phyloP scores from a whole-genome alignment of 1,140 invertebrate genomes.

The Megathymus violae region DNA sequence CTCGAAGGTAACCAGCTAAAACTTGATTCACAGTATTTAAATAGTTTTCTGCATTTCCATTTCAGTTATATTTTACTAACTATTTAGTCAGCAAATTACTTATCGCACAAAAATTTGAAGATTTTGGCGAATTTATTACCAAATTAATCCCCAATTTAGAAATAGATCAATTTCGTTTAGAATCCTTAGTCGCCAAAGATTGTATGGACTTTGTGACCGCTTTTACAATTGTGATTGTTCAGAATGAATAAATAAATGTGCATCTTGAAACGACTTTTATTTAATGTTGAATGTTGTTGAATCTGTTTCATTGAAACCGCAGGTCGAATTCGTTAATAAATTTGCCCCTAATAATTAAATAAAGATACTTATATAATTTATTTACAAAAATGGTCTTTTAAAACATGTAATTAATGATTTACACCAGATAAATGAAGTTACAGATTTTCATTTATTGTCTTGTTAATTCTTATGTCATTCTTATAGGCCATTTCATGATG shows the following conservation, averaged over 20 bases:
- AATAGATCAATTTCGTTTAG: conserved; percentile 22
- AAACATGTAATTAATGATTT: no score
- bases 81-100: not conserved
- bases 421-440: no score
- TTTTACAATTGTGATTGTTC: conserved; percentile 73
- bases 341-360: no score
- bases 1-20: conserved; percentile 3
- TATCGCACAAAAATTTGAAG: conserved; percentile 53
- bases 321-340: no score
- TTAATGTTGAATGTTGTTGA: no score
- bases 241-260: conserved; percentile 66
- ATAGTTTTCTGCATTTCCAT: not conserved
- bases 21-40: conserved; percentile 8
- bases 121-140: conserved; percentile 39
- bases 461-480: no score
- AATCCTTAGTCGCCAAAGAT: conserved; percentile 48
- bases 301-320: no score
- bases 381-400: no score
- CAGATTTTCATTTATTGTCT: no score
- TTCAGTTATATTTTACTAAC: no score
- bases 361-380: no score
- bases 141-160: not conserved
- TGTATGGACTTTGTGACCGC: conserved; percentile 62
- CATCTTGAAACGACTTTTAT: conserved; percentile 45
- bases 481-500: no score